Conservation (phyloP, 2,888 invertebrate genomes). For the Xylophagus ater region DNA sequence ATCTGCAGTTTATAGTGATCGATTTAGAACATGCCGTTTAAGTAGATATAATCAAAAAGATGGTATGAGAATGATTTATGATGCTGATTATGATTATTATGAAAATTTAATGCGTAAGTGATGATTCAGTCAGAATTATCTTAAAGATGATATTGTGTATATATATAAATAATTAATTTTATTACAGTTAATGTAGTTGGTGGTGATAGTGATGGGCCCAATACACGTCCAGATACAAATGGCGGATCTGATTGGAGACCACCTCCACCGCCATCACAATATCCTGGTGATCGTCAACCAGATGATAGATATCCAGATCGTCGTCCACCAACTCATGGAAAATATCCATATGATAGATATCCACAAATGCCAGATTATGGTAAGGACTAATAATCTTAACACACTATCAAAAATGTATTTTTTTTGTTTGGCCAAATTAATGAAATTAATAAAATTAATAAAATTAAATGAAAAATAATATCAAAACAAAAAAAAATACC, state of each 20-base stretch:
- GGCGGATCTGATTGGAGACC: slow-evolving; percentile 27
- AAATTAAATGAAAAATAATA: slow-evolving; percentile 1
- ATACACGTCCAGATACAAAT: slow-evolving; percentile 25
- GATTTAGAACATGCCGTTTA: slow-evolving; percentile 71
- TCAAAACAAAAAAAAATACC: neutral
- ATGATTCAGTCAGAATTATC: no score
- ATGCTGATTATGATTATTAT: slow-evolving; percentile 86
- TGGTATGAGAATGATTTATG: slow-evolving; percentile 78
- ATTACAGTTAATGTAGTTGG: slow-evolving; percentile 40
- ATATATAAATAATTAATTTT: no score
- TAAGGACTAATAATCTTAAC: no score
- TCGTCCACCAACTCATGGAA: slow-evolving; percentile 29
- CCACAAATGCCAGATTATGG: slow-evolving; percentile 15
- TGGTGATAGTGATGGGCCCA: slow-evolving; percentile 27
- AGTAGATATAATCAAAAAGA: slow-evolving; percentile 80
- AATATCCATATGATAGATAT: slow-evolving; percentile 33
- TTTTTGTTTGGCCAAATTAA: no score
- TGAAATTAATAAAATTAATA: no score
- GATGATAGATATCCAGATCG: slow-evolving; percentile 33
- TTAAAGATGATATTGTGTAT: no score
- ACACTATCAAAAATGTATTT: no score
- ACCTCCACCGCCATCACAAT: slow-evolving; percentile 15
- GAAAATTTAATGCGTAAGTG: slow-evolving; percentile 88
- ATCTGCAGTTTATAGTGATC: slow-evolving; percentile 79
- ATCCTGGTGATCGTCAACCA: slow-evolving; percentile 34